phyloP scores from a whole-genome alignment of 2,888 invertebrate genomes.

The Drosophila kanekoi region DNA sequence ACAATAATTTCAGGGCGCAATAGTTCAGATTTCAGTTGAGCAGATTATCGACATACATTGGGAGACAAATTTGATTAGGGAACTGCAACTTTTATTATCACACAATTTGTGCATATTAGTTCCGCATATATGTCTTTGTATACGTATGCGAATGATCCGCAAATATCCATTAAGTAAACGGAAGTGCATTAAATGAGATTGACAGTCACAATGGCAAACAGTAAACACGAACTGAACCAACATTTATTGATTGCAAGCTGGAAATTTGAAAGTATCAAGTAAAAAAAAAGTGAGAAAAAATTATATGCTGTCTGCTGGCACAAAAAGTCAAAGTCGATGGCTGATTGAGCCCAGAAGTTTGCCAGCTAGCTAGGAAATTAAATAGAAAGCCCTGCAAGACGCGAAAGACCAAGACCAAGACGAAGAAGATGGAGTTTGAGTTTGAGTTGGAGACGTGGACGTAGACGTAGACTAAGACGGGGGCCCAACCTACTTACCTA shows the following conservation, averaged over 20 bases:
- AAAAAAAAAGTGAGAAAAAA: conserved; percentile 9
- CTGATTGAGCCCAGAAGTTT: conserved; percentile 60
- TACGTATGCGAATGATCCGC: not conserved
- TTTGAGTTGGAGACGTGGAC: conserved; percentile 12
- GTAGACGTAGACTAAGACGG: conserved; percentile 32
- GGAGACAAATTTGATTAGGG: not conserved
- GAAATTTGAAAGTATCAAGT: conserved; percentile 44
- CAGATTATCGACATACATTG: not conserved
- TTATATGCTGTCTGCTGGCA: conserved; percentile 7
- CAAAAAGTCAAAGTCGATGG: conserved; percentile 49
- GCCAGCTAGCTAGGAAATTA: conserved; percentile 67
- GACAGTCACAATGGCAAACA: conserved; percentile 34
- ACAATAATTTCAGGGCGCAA: conserved; percentile 27
- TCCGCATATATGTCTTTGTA: not conserved
- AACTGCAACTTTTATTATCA: not conserved
- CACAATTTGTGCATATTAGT: conserved; percentile 2
- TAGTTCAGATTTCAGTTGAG: conserved; percentile 16
- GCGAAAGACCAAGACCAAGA: conserved; percentile 13
- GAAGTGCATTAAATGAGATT: conserved; percentile 60
- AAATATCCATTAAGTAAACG: conserved; percentile 43
- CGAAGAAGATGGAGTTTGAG: no score
- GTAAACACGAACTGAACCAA: conserved; percentile 30
- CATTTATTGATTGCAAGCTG: conserved; percentile 71
- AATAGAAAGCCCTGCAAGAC: conserved; percentile 76
- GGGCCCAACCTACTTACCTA: conserved; percentile 79